Base-by-base conservation (phyloP, 2,888 invertebrate species). In the Zelleria hepariella region DNA sequence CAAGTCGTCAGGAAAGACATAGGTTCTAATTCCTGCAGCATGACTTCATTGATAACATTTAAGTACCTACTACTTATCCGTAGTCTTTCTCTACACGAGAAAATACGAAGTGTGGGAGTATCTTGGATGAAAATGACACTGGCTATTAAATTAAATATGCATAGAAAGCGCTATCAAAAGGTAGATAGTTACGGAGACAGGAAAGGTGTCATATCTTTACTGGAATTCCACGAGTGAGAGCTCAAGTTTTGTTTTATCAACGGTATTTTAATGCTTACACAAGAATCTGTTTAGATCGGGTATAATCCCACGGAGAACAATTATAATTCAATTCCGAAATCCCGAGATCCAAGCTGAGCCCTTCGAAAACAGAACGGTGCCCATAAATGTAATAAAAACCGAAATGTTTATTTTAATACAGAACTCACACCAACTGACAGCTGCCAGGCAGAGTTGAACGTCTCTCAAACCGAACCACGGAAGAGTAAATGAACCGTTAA, bases 351-450 rank as follows among this genome's bases (percentile, higher is more conserved):
- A 60, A 42, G 32, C 32, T 42, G 15, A 42, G 15, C 32, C 32
- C 59, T 61, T 59, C 62, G 57, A 60, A 62, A 59, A 54, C 60
- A 58, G 67, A 69, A 69, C 71, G 21, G 20, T 20, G 23, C 23
- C 78, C 75, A 77, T 76, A 78, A 75, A 75, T 66, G 72, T 71
- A 78, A 76, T 78, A 80, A 77, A 80, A 57, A 57, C 27, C 59
- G 27, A 71, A 75, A 78, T 78, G 80, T 81, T 85, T 78, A 75
- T 80, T 86, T 86, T 83, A 80, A 84, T 86, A 82, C 83, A 79
- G 82, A 84, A 78, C 77, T 75, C 79, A 63, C 67, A 68, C 73
- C 71, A 67, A 54, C 60, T 82, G 85, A 84, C 87, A 88, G 86
- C 84, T 86, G 86, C 78, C 82, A 69, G 73, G 70, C 74, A 71